These are phyloP conservation scores for Pristiophorus japonicus DNA, from an alignment of 2,113 vertebrate species.

Conservation along the genomic window DNA sequence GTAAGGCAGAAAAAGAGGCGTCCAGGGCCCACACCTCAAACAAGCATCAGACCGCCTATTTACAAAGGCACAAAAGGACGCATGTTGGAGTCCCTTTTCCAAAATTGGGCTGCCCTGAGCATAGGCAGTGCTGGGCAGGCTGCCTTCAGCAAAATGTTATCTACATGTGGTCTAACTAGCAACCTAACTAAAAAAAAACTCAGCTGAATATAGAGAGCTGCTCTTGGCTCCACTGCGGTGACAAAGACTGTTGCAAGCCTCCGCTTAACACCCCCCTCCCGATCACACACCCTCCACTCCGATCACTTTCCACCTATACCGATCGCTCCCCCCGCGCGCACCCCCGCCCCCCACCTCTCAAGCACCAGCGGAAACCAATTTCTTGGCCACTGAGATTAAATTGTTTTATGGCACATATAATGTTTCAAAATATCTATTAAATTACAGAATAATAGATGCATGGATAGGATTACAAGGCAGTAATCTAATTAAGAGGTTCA, in stretches of 20 bases:
- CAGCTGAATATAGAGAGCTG: not conserved
- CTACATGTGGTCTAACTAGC: not conserved
- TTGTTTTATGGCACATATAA: not conserved
- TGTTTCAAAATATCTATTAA: slow-evolving; percentile 14
- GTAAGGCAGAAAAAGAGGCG: not conserved
- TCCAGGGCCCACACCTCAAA: not conserved
- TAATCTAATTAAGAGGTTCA: not conserved
- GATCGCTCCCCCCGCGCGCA: not conserved
- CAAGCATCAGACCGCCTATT: not conserved
- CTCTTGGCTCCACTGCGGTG: not conserved
- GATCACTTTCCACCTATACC: not conserved
- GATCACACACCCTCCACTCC: not conserved
- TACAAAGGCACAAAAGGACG: not conserved
- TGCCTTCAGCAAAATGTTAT: not conserved
- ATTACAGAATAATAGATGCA: not conserved
- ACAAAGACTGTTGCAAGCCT: not conserved
- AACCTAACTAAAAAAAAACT: no score
- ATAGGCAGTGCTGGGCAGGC: not conserved
- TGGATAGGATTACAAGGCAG: not conserved
- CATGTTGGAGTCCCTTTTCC: no score
- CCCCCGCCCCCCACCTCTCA: not conserved
- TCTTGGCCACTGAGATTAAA: not conserved
- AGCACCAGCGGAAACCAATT: not conserved
- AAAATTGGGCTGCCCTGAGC: no score
- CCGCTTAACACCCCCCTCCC: no score